Evolutionary conservation across 2,888 invertebrate genomes (phyloP), one percentile per base, ranked within the genome.

Genomic region (Ormyrus nitidulus): DNA sequence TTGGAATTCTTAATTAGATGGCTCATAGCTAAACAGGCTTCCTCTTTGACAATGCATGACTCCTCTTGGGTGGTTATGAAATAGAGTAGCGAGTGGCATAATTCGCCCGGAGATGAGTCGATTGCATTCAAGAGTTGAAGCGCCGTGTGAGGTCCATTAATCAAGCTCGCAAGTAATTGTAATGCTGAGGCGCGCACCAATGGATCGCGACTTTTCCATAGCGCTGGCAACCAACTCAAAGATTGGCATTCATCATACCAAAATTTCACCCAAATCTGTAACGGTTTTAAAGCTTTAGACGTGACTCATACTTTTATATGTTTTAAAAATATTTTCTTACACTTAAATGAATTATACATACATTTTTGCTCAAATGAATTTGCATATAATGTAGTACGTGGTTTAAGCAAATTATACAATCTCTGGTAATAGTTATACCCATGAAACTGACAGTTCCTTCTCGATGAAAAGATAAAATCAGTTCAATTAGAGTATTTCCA

Each of bases 351-450:
- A 8, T 46, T 49, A 3, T 81, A 82, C 86, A 86, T 83, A 91
- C 92, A 84, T 90, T 91, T 69, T 90, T 88, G 81, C 88, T 89
- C 9, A 88, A 87, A 85, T 90, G 85, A 13, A 83, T 86, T 83
- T 91, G 91, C 90, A 92, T 90, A 85, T 93, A 92, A 59, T 91
- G 89, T 6, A 93, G 83, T 51, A 92, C 84, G 86, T 93, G 92
- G 86, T 93, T 93, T 68, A 93, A 88, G 72, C 92, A 92, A 56
- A 93, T 88, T 44, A 93, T 86, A 5, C 92, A 91, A 83, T 92
- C 91, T 82, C 92, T 89, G 0, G 92, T 93, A 81, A 93, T 92
- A 53, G 92, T 92, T 8, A 93, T 85, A 0, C 93, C 93, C 93
- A 93, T 93, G 59, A 92, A 91, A 58, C 92, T 92, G 58, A 91